Evolutionary conservation across 1,140 invertebrate species (phyloP), one percentile per base, ranked within the genome.

Genomic region (Anthonomus grandis): DNA sequence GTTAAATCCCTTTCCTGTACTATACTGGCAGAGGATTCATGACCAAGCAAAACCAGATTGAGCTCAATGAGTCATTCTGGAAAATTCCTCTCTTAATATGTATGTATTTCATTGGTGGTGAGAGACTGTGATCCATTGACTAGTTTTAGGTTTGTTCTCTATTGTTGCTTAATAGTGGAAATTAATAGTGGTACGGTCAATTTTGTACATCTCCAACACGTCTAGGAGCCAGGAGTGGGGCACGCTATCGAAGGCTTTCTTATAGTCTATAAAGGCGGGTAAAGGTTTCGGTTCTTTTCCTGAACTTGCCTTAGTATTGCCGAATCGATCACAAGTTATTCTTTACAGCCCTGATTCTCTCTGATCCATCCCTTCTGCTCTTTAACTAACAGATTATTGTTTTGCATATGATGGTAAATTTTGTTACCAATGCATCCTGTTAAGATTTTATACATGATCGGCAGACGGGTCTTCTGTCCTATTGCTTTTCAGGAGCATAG

Each of bases 401-500:
- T n/a, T n/a, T 4, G 36, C 17, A 38, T 4, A 38, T 6, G n/a
- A 38, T 38, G 36, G n/a, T 38, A 38, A 13, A 38, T 5, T 38
- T n/a, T 38, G n/a, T 38, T 38, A n/a, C 4, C 4, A 38, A 38
- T 38, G n/a, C n/a, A 38, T 38, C 36, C 36, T 38, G 36, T 38
- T 38, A 38, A 17, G 36, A 38, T 38, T 38, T 38, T 38, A 17
- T 38, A 38, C 36, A 38, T n/a, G n/a, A n/a, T 31, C 27, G n/a
- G n/a, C n/a, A n/a, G 36, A 38, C 36, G n/a, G n/a, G 17, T 38
- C 36, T 38, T n/a, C 36, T 6, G n/a, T 38, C n/a, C 36, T 38
- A 38, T n/a, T 38, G n/a, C 36, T 38, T n/a, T 4, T 38, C n/a
- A 17, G 36, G 36, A 38, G 36, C 36, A 38, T 6, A 38, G 4